Percentiles rank a stretch among this genome's conserved stretches.
Conservation (phyloP, 2,888 invertebrate genomes). For the Apocheima hispidaria region DNA sequence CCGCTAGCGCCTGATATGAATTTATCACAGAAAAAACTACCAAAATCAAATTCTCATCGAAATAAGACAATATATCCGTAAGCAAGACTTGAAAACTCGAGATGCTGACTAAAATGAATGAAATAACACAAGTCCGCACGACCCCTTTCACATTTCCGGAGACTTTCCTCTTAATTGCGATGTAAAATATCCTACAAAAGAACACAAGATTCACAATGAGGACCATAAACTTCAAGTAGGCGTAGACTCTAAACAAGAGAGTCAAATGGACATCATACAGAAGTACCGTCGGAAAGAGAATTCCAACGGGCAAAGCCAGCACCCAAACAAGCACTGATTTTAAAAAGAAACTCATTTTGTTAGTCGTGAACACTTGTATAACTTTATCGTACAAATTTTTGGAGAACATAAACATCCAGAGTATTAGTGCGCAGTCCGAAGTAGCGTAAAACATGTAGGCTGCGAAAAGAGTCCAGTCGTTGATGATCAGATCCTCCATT, state of each 20-base stretch:
- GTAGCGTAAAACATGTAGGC: neutral
- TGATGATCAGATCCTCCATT: neutral
- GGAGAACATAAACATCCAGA: constrained; percentile 71
- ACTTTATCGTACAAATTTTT: constrained; percentile 72
- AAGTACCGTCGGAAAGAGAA: constrained; percentile 47
- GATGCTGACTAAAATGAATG: constrained; percentile 62
- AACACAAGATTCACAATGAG: constrained; percentile 56
- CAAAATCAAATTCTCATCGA: constrained; percentile 11
- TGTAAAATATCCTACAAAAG: constrained; percentile 63
- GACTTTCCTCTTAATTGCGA: constrained; percentile 45
- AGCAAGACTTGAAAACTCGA: constrained; percentile 66
- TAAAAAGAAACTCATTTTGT: constrained; percentile 40
- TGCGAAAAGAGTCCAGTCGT: neutral
- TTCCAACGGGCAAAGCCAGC: constrained; percentile 47
- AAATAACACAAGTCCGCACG: constrained; percentile 50
- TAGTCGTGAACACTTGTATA: constrained; percentile 60
- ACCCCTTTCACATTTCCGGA: constrained; percentile 31
- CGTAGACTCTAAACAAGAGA: constrained; percentile 52
- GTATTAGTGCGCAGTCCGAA: constrained; percentile 58
- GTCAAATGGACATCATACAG: constrained; percentile 19
- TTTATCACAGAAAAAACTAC: constrained; percentile 45
- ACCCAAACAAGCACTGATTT: constrained; percentile 57
- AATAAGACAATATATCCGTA: constrained; percentile 52
- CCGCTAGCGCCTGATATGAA: constrained; percentile 43
- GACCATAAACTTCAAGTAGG: constrained; percentile 56